A percentile compares a stretch with the other conserved stretches of the same genome.
These are phyloP conservation scores for Papilio dardanus DNA, from an alignment of 1,140 invertebrate species.

Conservation along the genomic window DNA sequence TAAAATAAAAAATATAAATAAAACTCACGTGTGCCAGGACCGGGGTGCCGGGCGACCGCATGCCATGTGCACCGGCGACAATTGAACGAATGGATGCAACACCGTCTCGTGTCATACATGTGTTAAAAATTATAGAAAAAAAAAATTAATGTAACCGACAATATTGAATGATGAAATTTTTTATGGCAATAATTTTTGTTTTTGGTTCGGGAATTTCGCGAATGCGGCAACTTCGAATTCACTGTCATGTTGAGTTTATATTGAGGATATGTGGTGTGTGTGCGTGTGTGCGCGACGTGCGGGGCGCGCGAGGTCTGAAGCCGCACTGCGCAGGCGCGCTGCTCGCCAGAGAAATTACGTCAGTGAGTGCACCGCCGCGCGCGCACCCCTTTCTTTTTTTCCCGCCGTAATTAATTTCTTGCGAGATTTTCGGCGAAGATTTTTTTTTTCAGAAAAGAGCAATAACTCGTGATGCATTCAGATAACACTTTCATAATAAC, in stretches of 20 bases:
- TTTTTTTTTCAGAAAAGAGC: conserved; percentile 44
- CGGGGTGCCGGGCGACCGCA: conserved; percentile 57
- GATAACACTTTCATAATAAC: conserved; percentile 14
- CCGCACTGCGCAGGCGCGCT: conserved; percentile 66
- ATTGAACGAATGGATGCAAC: conserved; percentile 41
- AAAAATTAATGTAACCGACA: neutral
- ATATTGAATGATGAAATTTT: neutral
- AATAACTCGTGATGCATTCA: conserved; percentile 4
- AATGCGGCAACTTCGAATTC: conserved; percentile 27
- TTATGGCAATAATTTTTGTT: conserved; percentile 7
- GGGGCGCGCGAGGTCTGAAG: conserved; percentile 62
- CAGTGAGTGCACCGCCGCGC: conserved; percentile 60
- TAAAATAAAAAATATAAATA: conserved; percentile 34
- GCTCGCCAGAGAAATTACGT: conserved; percentile 69
- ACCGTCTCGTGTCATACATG: conserved; percentile 45
- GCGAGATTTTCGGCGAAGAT: conserved; percentile 69
- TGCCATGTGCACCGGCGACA: conserved; percentile 59
- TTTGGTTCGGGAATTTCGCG: conserved; percentile 20
- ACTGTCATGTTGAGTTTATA: conserved; percentile 15
- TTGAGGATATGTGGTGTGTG: conserved; percentile 43
- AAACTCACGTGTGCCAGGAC: conserved; percentile 63
- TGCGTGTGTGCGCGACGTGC: conserved; percentile 53
- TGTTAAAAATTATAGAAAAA: conserved; percentile 13
- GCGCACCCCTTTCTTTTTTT: conserved; percentile 78
- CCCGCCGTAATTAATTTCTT: conserved; percentile 74